These are phyloP conservation scores for Anableps anableps DNA, from an alignment of 2,797 vertebrate species.

Conservation along the genomic window DNA sequence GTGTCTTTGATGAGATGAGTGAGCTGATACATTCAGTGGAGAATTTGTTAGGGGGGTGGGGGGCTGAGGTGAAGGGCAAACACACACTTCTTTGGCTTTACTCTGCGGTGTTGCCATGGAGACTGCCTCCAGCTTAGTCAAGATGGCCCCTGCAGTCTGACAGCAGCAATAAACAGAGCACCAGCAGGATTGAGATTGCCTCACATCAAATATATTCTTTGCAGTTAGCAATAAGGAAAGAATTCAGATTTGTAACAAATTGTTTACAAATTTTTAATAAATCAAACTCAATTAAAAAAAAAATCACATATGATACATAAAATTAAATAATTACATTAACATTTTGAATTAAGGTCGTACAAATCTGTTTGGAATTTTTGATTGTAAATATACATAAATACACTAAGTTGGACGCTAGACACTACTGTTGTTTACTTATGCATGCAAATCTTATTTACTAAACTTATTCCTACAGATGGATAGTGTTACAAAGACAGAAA, in stretches of 20 bases:
- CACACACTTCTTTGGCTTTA: slow-evolving; percentile 68
- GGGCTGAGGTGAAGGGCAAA: slow-evolving; percentile 61
- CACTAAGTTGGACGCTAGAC: background rate
- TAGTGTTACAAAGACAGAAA: background rate
- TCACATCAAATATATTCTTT: background rate
- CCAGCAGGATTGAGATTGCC: background rate
- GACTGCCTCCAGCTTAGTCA: slow-evolving; percentile 78
- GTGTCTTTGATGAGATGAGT: slow-evolving; percentile 24
- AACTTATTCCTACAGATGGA: slow-evolving; percentile 22
- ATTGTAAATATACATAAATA: slow-evolving; percentile 4
- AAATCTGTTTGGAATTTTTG: background rate
- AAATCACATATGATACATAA: background rate
- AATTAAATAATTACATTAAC: slow-evolving; percentile 1
- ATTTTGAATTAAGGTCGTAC: background rate
- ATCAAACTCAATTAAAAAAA: background rate
- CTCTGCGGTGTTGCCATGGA: slow-evolving; percentile 81
- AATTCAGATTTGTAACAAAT: background rate
- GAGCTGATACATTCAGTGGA: slow-evolving; percentile 33
- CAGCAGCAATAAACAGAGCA: slow-evolving; percentile 58
- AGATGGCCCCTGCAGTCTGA: slow-evolving; percentile 75
- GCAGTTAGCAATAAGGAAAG: background rate
- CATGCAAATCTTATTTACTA: background rate
- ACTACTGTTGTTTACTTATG: background rate
- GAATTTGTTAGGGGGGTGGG: slow-evolving; percentile 52
- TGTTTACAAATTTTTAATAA: background rate